phyloP scores from a whole-genome alignment of 2,888 invertebrate species.

The Pterobdella sp. region DNA sequence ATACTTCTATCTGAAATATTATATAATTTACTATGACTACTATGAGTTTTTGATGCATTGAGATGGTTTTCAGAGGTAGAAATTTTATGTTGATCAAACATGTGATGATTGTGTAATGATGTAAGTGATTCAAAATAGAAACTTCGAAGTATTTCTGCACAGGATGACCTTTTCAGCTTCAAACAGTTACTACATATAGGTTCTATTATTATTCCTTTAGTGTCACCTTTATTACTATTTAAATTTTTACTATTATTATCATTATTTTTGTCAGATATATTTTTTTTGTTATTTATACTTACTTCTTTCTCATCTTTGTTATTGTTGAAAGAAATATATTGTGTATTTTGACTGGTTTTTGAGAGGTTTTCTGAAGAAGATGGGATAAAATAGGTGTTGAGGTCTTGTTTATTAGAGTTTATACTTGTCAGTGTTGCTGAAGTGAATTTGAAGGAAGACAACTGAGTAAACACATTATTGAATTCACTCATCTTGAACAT shows the following conservation, averaged over 20 bases:
- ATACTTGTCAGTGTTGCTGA: not conserved
- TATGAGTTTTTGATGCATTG: too few species aligned
- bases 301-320: too few species aligned
- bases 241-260: not conserved
- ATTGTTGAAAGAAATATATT: too few species aligned
- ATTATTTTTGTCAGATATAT: not conserved
- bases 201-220: not conserved
- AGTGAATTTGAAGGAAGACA: not conserved
- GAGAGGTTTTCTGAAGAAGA: too few species aligned
- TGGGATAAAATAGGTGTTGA: too few species aligned
- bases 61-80: not conserved
- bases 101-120: not conserved
- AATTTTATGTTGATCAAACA: not conserved
- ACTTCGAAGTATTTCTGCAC: conserved; percentile 1
- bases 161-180: conserved; percentile 13
- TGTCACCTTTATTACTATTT: not conserved
- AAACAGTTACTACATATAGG: not conserved
- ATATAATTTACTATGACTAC: not conserved
- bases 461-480: not conserved
- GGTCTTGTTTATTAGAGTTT: too few species aligned
- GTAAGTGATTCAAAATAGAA: conserved; percentile 20
- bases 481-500: not conserved
- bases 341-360: too few species aligned
- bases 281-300: not conserved
- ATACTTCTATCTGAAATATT: not conserved